A percentile compares a stretch with the other conserved stretches of the same genome.
Conservation (phyloP, 1,140 invertebrate genomes). For the Aplysia californica region DNA sequence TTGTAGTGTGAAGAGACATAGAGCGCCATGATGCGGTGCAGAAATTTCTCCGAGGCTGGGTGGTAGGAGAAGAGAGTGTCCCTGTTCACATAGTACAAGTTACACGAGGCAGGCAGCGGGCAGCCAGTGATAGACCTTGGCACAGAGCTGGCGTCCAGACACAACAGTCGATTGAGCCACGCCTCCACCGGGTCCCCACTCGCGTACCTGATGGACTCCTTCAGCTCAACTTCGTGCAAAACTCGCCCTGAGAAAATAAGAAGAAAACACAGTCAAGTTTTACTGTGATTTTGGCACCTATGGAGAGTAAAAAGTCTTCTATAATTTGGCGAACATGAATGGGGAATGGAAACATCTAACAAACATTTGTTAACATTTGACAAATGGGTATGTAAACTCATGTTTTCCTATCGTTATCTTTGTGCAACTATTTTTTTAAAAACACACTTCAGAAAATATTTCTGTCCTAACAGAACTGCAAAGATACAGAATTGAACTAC, state of each 20-base stretch:
- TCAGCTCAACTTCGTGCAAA: slow-evolving; percentile 73
- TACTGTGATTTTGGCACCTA: no score
- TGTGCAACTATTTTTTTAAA: no score
- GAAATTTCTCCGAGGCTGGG: slow-evolving; percentile 93
- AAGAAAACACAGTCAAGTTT: no score
- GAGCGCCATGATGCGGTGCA: slow-evolving; percentile 91
- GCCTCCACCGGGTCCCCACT: slow-evolving; percentile 87
- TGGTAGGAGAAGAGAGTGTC: slow-evolving; percentile 98
- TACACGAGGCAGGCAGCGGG: slow-evolving; percentile 88
- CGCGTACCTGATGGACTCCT: slow-evolving; percentile 96
- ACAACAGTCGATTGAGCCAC: slow-evolving; percentile 93
- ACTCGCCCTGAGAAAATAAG: slow-evolving; percentile 53
- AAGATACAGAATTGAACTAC: no score
- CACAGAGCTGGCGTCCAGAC: slow-evolving; percentile 78
- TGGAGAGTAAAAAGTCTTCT: no score
- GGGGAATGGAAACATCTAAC: no score
- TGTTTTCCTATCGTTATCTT: no score
- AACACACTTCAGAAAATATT: no score
- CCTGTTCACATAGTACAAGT: slow-evolving; percentile 82
- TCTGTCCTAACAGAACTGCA: no score
- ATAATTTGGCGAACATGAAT: no score
- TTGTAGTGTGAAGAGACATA: slow-evolving; percentile 99
- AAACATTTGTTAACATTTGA: no score
- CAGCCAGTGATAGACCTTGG: slow-evolving; percentile 79
- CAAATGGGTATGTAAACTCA: no score